phyloP scores from a whole-genome alignment of 2,113 vertebrate genomes.

The Chelonoidis abingdonii region DNA sequence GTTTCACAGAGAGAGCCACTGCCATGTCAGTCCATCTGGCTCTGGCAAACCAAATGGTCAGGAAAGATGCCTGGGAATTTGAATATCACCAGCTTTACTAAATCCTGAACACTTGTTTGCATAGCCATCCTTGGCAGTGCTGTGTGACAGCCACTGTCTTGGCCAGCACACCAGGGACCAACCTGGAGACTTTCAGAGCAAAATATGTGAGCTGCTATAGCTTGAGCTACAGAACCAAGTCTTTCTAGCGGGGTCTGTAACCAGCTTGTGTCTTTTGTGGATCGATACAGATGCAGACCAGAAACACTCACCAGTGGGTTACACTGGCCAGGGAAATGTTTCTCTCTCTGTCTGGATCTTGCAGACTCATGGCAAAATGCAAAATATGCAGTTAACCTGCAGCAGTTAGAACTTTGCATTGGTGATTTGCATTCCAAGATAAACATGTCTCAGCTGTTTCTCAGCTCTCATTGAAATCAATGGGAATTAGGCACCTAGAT shows the following conservation, averaged over 20 bases:
- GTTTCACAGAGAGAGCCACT: background rate
- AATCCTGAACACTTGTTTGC: background rate
- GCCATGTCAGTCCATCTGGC: background rate
- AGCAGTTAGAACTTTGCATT: background rate
- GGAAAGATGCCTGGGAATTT: background rate
- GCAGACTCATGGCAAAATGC: background rate
- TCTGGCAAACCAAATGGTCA: background rate
- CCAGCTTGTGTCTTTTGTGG: background rate
- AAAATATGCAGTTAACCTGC: background rate
- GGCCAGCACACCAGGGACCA: background rate
- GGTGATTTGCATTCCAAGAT: background rate
- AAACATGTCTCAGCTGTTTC: background rate
- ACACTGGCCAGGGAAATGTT: too few species aligned
- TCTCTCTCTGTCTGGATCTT: background rate
- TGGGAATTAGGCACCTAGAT: background rate
- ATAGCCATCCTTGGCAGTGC: background rate
- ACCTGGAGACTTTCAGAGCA: background rate
- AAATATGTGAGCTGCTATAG: background rate
- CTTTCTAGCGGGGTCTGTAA: background rate
- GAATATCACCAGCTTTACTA: background rate
- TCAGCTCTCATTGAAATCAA: background rate
- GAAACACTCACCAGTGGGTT: background rate
- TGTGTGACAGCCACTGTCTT: background rate
- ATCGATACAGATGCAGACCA: background rate
- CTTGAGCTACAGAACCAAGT: background rate